Percentiles rank a stretch among this genome's conserved stretches.
Evolutionary conservation across 2,113 vertebrate species (phyloP).

Genomic region (Marmota flaviventris): DNA sequence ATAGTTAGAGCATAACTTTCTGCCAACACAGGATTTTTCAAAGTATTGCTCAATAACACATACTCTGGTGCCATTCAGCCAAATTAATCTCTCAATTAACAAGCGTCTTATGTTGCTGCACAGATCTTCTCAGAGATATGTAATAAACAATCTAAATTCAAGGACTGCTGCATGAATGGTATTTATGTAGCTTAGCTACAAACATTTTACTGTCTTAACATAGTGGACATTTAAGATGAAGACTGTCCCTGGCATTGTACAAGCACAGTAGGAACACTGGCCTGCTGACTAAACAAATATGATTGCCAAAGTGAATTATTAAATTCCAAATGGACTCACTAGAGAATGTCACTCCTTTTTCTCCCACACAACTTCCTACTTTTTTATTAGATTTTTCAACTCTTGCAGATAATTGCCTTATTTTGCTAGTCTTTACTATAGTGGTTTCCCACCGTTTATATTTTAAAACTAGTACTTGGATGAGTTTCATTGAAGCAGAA

Average conservation of each 20-base stretch:
- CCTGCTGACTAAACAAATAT: constrained; percentile 72
- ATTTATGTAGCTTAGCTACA: constrained; percentile 19
- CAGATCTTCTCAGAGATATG: constrained; percentile 36
- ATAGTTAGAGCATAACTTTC: constrained; percentile 14
- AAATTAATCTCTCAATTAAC: constrained; percentile 44
- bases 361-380: constrained; percentile 60
- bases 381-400: constrained; percentile 73
- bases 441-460: constrained; percentile 71
- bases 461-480: constrained; percentile 67
- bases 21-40: neutral
- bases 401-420: constrained; percentile 67
- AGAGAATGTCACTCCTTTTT: constrained; percentile 67
- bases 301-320: constrained; percentile 63
- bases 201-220: neutral
- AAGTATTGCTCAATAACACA: constrained; percentile 57
- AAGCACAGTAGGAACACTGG: neutral
- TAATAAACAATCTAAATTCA: constrained; percentile 11
- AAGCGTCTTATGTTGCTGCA: neutral
- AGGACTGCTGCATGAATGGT: neutral
- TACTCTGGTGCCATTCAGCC: constrained; percentile 22
- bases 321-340: constrained; percentile 62
- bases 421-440: constrained; percentile 70
- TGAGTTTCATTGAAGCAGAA: constrained; percentile 52
- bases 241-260: constrained; percentile 31
- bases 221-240: constrained; percentile 40